phyloP scores from a whole-genome alignment of 2,797 vertebrate genomes.

The Gymnopithys bicolor region DNA sequence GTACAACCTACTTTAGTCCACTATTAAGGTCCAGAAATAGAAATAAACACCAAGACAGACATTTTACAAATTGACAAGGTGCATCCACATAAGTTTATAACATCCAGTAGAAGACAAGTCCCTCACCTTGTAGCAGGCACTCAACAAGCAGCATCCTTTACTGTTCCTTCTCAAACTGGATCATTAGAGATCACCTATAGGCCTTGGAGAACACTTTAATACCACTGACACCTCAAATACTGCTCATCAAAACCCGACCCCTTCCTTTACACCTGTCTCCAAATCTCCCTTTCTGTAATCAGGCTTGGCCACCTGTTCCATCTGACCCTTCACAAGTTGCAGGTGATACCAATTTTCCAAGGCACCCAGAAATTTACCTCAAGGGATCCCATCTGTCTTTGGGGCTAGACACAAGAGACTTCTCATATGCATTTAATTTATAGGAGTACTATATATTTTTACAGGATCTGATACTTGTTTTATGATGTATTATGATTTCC shows the following conservation, averaged over 20 bases:
- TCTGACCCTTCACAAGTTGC: accelerated
- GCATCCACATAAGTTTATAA: accelerated
- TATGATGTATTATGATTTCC: not conserved
- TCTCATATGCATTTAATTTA: not conserved
- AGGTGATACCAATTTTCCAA: not conserved
- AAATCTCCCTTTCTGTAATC: accelerated
- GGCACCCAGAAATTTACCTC: not conserved
- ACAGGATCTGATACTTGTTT: not conserved
- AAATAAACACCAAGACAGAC: not conserved
- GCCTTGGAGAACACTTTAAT: accelerated
- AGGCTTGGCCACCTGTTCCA: not conserved
- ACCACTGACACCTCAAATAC: accelerated
- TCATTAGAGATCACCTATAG: accelerated
- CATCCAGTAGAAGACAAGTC: accelerated
- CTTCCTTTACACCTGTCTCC: accelerated
- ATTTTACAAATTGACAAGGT: not conserved
- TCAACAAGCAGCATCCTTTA: not conserved
- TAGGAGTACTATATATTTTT: not conserved
- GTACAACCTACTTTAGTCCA: not conserved
- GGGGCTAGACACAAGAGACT: not conserved
- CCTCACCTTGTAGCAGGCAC: not conserved
- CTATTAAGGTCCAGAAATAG: not conserved
- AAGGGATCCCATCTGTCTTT: not conserved
- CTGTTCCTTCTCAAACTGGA: accelerated
- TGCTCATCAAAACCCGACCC: accelerated